These are phyloP conservation scores for Papilio polytes DNA, from an alignment of 1,140 invertebrate species.

Conservation along the genomic window DNA sequence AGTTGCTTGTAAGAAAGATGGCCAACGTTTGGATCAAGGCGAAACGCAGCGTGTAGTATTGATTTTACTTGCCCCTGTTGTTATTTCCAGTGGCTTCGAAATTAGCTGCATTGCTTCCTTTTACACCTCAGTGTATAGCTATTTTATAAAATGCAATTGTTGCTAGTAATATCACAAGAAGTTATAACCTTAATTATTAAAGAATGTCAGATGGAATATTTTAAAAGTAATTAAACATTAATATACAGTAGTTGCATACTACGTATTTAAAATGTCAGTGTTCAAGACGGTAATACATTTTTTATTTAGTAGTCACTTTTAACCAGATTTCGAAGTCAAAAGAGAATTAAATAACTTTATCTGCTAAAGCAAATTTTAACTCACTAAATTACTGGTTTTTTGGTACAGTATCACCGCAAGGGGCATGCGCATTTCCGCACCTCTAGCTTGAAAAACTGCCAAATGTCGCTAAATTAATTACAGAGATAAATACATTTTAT, in stretches of 20 bases:
- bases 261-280: no score
- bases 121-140: not conserved
- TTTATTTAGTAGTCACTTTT: no score
- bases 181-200: not conserved
- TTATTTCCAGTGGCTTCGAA: conserved; percentile 15
- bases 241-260: not conserved
- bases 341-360: no score
- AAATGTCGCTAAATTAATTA: not conserved
- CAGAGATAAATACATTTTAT: no score
- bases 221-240: not conserved
- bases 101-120: conserved; percentile 10
- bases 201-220: not conserved
- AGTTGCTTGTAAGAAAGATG: conserved; percentile 1
- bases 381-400: no score
- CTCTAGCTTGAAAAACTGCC: no score
- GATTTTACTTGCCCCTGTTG: conserved; percentile 20
- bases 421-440: no score
- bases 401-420: no score
- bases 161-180: not conserved
- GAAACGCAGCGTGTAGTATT: conserved; percentile 19
- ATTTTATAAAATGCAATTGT: not conserved
- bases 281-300: no score
- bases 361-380: no score
- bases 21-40: conserved; percentile 11
- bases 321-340: no score